Evolutionary conservation across 2,113 vertebrate species (phyloP).

Genomic region (Arenaria interpres): DNA sequence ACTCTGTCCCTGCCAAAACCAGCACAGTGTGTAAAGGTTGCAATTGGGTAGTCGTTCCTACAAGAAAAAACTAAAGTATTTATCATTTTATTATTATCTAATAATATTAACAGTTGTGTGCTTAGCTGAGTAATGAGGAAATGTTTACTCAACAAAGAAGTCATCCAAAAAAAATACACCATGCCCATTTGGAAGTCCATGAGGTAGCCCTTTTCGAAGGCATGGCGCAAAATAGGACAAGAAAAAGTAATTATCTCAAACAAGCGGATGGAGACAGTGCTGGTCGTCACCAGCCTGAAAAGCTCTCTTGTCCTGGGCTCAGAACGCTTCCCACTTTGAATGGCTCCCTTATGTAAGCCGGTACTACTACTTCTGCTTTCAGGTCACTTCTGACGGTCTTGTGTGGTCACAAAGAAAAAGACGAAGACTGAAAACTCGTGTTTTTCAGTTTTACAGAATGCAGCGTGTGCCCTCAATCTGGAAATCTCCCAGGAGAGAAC

Average conservation of each 20-base stretch:
- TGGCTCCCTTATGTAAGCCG: background rate
- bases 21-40: background rate
- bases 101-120: background rate
- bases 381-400: background rate
- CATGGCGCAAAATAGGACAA: background rate
- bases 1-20: background rate
- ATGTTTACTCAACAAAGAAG: background rate
- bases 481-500: background rate
- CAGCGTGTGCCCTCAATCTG: background rate
- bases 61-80: background rate
- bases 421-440: background rate
- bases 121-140: background rate
- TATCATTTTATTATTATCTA: background rate
- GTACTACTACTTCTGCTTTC: background rate
- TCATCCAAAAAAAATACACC: background rate
- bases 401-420: background rate
- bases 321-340: background rate
- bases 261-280: rapidly evolving
- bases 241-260: background rate
- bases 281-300: background rate
- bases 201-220: background rate
- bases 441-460: background rate
- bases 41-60: background rate
- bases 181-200: background rate
- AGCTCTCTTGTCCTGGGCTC: background rate